Evolutionary conservation across 1,140 invertebrate species (phyloP).

Genomic region (Mamestra configurata): DNA sequence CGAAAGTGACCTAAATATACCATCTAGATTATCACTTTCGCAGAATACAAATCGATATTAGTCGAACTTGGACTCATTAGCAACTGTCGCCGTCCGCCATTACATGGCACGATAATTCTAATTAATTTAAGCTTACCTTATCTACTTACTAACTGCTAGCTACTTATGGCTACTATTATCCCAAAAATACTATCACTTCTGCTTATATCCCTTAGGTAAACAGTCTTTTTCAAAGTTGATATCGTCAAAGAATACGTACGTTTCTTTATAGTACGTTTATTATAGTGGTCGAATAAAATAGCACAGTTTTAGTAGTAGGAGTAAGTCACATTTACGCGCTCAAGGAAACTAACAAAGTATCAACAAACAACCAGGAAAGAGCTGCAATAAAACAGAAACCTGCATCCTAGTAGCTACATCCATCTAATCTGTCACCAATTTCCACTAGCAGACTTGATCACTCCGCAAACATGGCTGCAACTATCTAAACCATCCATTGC

Average conservation of each 20-base stretch:
- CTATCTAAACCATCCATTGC: conserved; percentile 49
- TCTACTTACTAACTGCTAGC: too few species aligned
- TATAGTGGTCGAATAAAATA: too few species aligned
- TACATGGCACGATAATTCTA: too few species aligned
- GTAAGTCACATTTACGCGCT: too few species aligned
- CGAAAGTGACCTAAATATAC: background rate
- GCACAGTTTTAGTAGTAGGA: too few species aligned
- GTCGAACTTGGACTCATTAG: background rate
- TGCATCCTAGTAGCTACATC: background rate
- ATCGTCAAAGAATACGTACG: too few species aligned
- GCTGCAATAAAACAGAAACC: background rate
- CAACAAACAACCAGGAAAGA: background rate
- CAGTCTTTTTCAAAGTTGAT: too few species aligned
- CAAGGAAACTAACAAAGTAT: background rate
- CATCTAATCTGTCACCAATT: conserved; percentile 36
- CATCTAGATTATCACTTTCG: background rate
- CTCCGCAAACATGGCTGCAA: conserved; percentile 30
- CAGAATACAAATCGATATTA: background rate
- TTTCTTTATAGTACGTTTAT: too few species aligned
- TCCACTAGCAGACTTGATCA: conserved; percentile 30
- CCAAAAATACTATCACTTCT: too few species aligned
- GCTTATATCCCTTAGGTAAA: too few species aligned
- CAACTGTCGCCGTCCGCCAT: background rate
- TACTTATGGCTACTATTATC: too few species aligned
- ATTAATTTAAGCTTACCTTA: too few species aligned